A percentile compares a stretch with the other conserved stretches of the same genome.
These are phyloP conservation scores for Latrodectus hesperus DNA, from an alignment of 2,888 invertebrate species.

Conservation along the genomic window DNA sequence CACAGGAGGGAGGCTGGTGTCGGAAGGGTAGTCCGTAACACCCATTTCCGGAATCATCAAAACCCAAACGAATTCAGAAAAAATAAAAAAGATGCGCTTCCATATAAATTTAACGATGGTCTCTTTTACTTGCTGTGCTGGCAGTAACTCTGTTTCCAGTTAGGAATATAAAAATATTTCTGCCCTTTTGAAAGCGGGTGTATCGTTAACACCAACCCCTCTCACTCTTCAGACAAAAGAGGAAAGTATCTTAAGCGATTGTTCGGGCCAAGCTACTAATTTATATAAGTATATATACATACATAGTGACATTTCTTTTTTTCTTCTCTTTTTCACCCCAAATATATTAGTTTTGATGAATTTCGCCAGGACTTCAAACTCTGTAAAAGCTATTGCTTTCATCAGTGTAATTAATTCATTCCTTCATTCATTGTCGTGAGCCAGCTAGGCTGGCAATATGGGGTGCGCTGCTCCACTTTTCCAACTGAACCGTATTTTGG, in stretches of 20 bases:
- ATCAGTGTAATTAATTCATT: too few relatives aligned
- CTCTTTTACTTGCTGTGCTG: background rate
- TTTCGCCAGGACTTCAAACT: constrained; percentile 33
- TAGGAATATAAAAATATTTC: constrained; percentile 36
- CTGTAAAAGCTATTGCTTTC: too few relatives aligned
- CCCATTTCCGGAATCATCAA: constrained; percentile 65
- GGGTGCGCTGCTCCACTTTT: too few relatives aligned
- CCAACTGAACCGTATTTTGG: too few relatives aligned
- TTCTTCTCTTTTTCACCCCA: constrained; percentile 4
- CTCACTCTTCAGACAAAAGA: constrained; percentile 15
- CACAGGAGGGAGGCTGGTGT: background rate
- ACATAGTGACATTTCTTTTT: background rate
- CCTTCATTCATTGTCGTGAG: too few relatives aligned
- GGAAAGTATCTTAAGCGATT: background rate
- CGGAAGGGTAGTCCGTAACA: constrained; percentile 5
- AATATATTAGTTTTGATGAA: constrained; percentile 56
- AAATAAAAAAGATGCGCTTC: constrained; percentile 21
- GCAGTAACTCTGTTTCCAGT: background rate
- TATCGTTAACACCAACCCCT: constrained; percentile 35
- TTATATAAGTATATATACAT: background rate
- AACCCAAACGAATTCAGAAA: constrained; percentile 16
- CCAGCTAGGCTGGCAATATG: too few relatives aligned
- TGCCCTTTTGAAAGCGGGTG: constrained; percentile 28
- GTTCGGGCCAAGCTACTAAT: background rate
- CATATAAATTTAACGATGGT: constrained; percentile 61